Base-by-base conservation (phyloP, 35 echinoderm and acorn worm genomes). In the Apostichopus japonicus region DNA sequence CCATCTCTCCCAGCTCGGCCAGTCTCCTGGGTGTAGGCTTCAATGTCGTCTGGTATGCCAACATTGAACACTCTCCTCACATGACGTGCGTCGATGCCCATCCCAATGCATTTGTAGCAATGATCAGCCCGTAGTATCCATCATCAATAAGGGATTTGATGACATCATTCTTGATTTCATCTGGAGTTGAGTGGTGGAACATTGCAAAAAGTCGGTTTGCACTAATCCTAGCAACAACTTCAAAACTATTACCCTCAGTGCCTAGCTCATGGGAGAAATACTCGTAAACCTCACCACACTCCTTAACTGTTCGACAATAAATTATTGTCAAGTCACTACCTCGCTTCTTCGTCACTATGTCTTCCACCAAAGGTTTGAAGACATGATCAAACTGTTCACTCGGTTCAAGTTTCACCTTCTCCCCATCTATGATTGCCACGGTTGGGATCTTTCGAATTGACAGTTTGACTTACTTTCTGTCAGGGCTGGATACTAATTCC, bases 1-100 rank as follows among this genome's bases (percentile, higher is more conserved):
- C 77, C 77, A 79, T 79, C 77, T 79, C 77, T 79, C 24, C 77
- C 77, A 27, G 77, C 77, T 23, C n/a, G 77, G 19, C 77, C 77
- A 23, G 77, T 23, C n/a, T 79, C 77, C 44, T 79, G 21, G 11
- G 24, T 23, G 23, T 27, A 79, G 4, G 77, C 19, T 11, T 79
- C 77, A 23, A 79, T 24, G 25, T 79, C 77, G 0, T 65, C 61
- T 79, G 77, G 77, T 24, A 79, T 79, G 17, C 77, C 77, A 79
- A 79, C 19, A 27, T 79, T 79, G 19, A 79, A 11, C 10, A 8
- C 23, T 10, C 44, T 79, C 10, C 77, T 16, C 19, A 79, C n/a
- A 10, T 27, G 4, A 2, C 77, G 15, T 11, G 77, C 77, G 10
- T 79, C 0, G 53, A 81, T 81, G 8, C 79, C 79, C 79, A 79